Percentiles rank a stretch among this genome's conserved stretches.
Evolutionary conservation across 2,113 vertebrate species (phyloP).

Genomic region (Pontoporia blainvillei): DNA sequence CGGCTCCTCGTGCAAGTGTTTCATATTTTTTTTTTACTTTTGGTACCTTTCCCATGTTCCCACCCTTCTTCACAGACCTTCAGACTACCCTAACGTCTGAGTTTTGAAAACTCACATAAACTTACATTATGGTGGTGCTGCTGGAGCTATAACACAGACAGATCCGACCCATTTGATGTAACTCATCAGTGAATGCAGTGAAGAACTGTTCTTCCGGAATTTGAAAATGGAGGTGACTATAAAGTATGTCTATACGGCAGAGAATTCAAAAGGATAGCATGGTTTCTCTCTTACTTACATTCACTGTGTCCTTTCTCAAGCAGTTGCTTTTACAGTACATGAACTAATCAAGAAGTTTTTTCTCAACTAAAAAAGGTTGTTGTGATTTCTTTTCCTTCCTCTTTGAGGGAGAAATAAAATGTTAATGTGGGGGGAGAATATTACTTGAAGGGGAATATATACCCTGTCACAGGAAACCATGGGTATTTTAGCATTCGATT

Average conservation of each 20-base stretch:
- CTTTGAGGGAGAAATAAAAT: background rate
- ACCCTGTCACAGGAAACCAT: slow-evolving; percentile 64
- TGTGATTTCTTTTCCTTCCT: slow-evolving; percentile 15
- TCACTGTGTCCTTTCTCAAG: slow-evolving; percentile 95
- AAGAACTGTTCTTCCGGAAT: slow-evolving; percentile 77
- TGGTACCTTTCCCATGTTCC: background rate
- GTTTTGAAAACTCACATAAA: background rate
- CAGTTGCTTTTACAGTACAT: slow-evolving; percentile 96
- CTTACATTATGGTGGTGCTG: background rate
- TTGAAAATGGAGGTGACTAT: slow-evolving; percentile 87
- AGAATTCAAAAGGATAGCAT: slow-evolving; percentile 92
- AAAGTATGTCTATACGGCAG: slow-evolving; percentile 88
- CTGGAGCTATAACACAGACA: background rate
- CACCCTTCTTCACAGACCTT: background rate
- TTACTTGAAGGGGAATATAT: slow-evolving; percentile 71
- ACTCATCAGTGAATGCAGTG: background rate
- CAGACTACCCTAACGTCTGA: background rate
- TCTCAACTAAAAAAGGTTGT: slow-evolving; percentile 85
- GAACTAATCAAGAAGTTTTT: slow-evolving; percentile 96
- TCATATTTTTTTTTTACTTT: background rate
- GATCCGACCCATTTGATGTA: background rate
- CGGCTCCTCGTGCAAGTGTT: slow-evolving; percentile 94
- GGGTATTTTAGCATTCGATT: slow-evolving; percentile 67
- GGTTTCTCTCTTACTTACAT: slow-evolving; percentile 97
- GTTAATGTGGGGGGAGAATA: slow-evolving; percentile 32